Base-by-base conservation (phyloP, 2,888 invertebrate genomes). In the Zygogramma bicolorata region DNA sequence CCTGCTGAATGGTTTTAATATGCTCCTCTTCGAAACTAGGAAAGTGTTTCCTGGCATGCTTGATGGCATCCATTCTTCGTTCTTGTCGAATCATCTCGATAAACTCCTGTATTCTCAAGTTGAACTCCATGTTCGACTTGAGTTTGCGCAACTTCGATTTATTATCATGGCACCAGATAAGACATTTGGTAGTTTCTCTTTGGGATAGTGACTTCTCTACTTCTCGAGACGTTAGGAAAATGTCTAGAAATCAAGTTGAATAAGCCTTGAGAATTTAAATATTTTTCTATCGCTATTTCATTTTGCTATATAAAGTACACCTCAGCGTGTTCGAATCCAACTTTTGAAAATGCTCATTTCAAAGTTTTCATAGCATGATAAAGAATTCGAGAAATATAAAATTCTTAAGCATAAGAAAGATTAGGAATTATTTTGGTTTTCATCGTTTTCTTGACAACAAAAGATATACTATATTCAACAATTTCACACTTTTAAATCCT, bases 161-260 rank as follows among this genome's bases (percentile, higher is more conserved):
- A 89, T 98, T 98, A 85, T 98, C 98, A 83, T 96, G 94, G 88
- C 98, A 98, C 98, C 98, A 98, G 74, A 93, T 91, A 71, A 98
- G 91, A 86, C 97, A 97, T 85, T 96, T 95, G 1, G 91, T 89
- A 0, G 97, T 97, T 87, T 97, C 96, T 68, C 92, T 93, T 72
- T 91, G 91, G 2, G 91, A 88, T 69, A 99, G 87, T 75, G 97
- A 96, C 74, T 93, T 93, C 85, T 98, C 98, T 6, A 98, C 95
- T 83, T 94, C 94, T 13, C 94, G 91, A 0, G 95, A 95, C 5
- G 93, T 93, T 83, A 92, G 89, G 85, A 95, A 96, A 71, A 96
- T 95, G 82, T 95, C 98, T 93, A 83, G 25, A 86, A 75, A 67
- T 40, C n/a, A 10, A 40, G 59, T 29, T 22, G n/a, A 15, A 15